phyloP scores from a whole-genome alignment of 2,888 invertebrate species.

The Piscicola geometra region DNA sequence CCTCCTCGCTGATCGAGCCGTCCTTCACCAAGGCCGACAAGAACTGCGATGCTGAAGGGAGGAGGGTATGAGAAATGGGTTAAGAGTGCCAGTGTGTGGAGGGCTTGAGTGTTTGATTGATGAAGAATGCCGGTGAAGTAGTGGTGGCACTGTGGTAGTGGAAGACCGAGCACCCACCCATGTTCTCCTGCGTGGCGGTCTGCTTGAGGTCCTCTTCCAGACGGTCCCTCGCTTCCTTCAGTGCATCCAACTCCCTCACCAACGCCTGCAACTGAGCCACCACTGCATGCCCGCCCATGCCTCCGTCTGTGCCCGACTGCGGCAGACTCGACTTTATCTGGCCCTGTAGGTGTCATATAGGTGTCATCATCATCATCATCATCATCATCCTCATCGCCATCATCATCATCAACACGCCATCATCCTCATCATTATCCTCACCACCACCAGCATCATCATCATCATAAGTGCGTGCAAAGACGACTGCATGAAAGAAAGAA shows the following conservation, averaged over 20 bases:
- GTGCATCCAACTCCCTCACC: neutral
- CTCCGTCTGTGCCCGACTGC: neutral
- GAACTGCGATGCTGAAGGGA: conserved; percentile 64
- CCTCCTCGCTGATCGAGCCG: conserved; percentile 73
- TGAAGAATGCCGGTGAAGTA: too few relatives aligned
- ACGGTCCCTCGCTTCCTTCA: neutral
- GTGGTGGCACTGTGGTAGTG: too few relatives aligned
- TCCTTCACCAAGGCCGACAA: conserved; percentile 70
- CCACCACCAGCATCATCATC: too few relatives aligned
- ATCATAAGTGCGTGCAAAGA: too few relatives aligned
- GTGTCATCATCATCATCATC: neutral
- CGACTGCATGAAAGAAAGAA: too few relatives aligned
- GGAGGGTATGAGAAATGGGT: neutral
- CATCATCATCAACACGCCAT: too few relatives aligned
- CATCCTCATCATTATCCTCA: too few relatives aligned
- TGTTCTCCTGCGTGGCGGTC: neutral
- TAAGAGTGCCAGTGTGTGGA: neutral
- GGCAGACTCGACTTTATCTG: conserved; percentile 2
- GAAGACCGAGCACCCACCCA: neutral
- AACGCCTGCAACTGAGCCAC: neutral
- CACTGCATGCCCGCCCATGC: neutral
- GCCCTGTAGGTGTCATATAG: neutral
- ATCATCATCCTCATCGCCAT: neutral
- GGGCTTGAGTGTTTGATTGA: neutral
- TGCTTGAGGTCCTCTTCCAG: conserved; percentile 3